Evolutionary conservation across 1,140 invertebrate species (phyloP).

Genomic region (Zaprionus lachaisei): DNA sequence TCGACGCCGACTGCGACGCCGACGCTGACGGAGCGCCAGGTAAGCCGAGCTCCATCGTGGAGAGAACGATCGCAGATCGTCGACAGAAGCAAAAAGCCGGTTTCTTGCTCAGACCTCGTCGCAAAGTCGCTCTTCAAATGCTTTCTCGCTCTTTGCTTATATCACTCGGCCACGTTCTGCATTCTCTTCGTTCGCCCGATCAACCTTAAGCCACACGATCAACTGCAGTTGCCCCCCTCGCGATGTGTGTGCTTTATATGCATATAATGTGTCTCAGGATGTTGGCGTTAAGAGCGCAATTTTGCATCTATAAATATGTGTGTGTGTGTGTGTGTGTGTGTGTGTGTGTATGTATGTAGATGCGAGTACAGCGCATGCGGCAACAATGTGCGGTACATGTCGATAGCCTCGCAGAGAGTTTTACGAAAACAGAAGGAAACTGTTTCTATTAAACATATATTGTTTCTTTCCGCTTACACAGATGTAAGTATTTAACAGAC

Average conservation of each 20-base stretch:
- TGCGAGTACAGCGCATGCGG: background rate
- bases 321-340: background rate
- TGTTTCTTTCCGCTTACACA: background rate
- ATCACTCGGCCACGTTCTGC: background rate
- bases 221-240: background rate
- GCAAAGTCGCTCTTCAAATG: background rate
- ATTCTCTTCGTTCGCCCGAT: background rate
- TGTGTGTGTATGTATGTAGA: background rate
- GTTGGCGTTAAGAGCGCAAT: slow-evolving; percentile 9
- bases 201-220: slow-evolving; percentile 2
- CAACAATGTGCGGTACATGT: background rate
- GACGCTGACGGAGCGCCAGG: slow-evolving; percentile 43
- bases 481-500: background rate
- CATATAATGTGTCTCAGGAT: slow-evolving; percentile 11
- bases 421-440: background rate
- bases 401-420: background rate
- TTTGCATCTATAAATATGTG: slow-evolving; percentile 2
- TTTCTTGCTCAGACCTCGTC: slow-evolving; percentile 22
- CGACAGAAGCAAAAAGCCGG: slow-evolving; percentile 57
- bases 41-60: slow-evolving; percentile 52
- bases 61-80: slow-evolving; percentile 44
- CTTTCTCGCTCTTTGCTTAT: background rate
- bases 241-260: slow-evolving; percentile 30
- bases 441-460: background rate
- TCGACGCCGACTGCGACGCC: background rate